Conservation (phyloP, 2,797 vertebrate genomes). For the Alosa sapidissima region DNA sequence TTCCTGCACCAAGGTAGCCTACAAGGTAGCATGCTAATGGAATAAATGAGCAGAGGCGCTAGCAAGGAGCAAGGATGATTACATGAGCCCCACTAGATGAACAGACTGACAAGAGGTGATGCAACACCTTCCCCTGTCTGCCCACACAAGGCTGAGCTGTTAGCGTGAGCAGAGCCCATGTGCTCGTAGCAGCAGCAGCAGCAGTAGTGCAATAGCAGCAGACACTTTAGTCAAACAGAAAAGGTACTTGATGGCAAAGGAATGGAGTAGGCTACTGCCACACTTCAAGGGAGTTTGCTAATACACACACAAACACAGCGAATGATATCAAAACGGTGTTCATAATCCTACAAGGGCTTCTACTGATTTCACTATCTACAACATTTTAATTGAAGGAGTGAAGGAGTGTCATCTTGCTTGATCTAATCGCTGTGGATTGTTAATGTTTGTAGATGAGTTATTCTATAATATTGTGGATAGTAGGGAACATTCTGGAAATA, state of each 20-base stretch:
- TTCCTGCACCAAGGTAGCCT: background rate
- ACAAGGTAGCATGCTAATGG: no score
- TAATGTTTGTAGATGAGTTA: no score
- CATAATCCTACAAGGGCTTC: no score
- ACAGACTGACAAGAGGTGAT: background rate
- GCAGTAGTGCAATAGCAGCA: background rate
- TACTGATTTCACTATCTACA: no score
- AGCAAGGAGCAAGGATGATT: no score
- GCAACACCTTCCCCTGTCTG: background rate
- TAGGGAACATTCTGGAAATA: no score
- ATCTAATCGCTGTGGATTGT: no score
- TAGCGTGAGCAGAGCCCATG: background rate
- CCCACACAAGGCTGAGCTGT: background rate
- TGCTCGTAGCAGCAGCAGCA: background rate
- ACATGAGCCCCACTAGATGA: background rate
- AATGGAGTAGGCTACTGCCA: background rate
- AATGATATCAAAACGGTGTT: no score
- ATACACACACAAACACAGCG: background rate
- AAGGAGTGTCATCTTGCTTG: no score
- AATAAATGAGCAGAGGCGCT: no score
- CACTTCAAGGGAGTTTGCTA: background rate
- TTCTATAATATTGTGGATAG: no score
- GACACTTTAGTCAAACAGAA: background rate
- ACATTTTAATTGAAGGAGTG: no score
- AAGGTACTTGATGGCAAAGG: background rate